Base-by-base conservation (phyloP, 1,140 invertebrate species). In the Euglossa dilemma region DNA sequence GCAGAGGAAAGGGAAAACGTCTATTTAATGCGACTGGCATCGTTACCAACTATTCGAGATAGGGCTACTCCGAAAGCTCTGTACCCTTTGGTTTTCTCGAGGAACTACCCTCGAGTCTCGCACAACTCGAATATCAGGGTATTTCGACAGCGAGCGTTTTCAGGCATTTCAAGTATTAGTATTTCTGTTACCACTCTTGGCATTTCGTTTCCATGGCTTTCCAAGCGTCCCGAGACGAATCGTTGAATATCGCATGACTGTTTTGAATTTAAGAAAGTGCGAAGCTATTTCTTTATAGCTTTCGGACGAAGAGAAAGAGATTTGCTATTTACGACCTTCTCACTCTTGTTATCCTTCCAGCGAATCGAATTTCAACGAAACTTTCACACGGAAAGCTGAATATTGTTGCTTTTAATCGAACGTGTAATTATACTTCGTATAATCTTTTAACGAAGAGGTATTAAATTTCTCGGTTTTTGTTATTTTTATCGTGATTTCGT, bases 11-110 rank as follows among this genome's bases (percentile, higher is more conserved):
- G 23, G 43, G 66, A 69, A n/a, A n/a, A 57, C 50, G 66, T 79
- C 57, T 80, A 73, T 28, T 80, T 80, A 83, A 83, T 69, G 56
- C 54, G 59, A 70, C 43, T 47, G 61, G 52, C 66, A 56, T 66
- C 79, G 71, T 81, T 56, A 28, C 70, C 16, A 66, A 69, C 54
- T 73, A 54, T 50, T 73, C 78, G 54, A 52, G 80, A 61, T 77
- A 70, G 47, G 28, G 74, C 43, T 76, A 69, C 54, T 52, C 23
- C 23, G 47, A 77, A 61, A 70, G 54, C 74, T 45, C 52, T 52
- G 23, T 64, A 47, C 8, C 23, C 54, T 77, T 83, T 67, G 59
- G 63, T 82, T 82, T 77, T 77, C 64, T 59, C 43, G 23, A 2
- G 43, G 43, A 67, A 77, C 56, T 75, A 56, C 59, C 36, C 36